Evolutionary conservation across 2,888 invertebrate species (phyloP).

Genomic region (Agonopterix heracliana): DNA sequence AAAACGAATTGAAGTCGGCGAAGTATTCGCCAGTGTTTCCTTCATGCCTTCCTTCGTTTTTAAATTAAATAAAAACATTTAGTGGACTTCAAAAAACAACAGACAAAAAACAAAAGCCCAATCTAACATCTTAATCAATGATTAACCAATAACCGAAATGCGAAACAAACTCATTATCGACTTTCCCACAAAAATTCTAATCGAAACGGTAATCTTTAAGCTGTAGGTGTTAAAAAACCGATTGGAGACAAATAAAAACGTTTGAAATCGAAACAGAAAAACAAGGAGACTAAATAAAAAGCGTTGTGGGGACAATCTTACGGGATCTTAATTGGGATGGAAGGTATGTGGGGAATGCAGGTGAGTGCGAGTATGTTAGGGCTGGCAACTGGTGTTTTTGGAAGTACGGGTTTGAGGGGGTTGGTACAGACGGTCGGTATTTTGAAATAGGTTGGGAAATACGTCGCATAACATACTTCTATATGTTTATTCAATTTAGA

Average conservation of each 20-base stretch:
- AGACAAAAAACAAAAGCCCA: too few relatives aligned
- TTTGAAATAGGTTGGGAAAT: too few relatives aligned
- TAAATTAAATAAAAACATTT: too few relatives aligned
- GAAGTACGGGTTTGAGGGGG: too few relatives aligned
- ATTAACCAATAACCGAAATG: neutral
- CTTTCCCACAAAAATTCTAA: conserved; percentile 24
- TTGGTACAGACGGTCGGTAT: too few relatives aligned
- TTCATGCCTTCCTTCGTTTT: too few relatives aligned
- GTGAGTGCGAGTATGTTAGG: conserved; percentile 1
- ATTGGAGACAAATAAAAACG: conserved; percentile 17
- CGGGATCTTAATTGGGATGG: conserved; percentile 55
- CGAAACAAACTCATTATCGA: conserved; percentile 33
- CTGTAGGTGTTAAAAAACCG: conserved; percentile 47
- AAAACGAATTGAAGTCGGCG: too few relatives aligned
- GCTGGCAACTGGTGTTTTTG: too few relatives aligned
- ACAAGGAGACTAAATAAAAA: neutral
- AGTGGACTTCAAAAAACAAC: too few relatives aligned
- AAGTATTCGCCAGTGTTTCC: too few relatives aligned
- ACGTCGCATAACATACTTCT: too few relatives aligned
- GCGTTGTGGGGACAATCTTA: conserved; percentile 47
- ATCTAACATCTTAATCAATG: neutral
- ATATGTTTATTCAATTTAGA: too few relatives aligned
- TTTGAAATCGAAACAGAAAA: neutral
- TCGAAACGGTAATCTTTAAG: conserved; percentile 23
- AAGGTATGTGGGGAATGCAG: conserved; percentile 34